Evolutionary conservation across 2,113 vertebrate genomes (phyloP).

Genomic region (Ploceus nigricollis): DNA sequence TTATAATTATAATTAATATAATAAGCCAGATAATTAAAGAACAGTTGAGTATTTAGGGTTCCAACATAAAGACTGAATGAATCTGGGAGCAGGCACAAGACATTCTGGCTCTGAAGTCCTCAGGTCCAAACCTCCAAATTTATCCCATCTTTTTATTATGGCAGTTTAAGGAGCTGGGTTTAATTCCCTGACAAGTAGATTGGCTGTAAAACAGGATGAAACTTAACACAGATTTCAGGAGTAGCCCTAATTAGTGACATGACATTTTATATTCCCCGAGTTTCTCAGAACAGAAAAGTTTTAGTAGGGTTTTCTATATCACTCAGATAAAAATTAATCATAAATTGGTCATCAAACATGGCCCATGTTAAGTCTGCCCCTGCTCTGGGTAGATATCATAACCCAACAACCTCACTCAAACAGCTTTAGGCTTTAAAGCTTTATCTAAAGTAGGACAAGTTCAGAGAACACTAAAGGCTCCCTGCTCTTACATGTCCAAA

Average conservation of each 20-base stretch:
- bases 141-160: background rate
- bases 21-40: background rate
- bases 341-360: background rate
- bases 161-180: background rate
- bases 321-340: background rate
- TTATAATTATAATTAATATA: no score
- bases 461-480: background rate
- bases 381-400: background rate
- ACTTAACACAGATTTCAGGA: background rate
- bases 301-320: background rate
- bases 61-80: background rate
- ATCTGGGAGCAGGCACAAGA: background rate
- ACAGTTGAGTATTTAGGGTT: background rate
- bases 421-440: background rate
- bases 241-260: background rate
- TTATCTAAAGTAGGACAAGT: background rate
- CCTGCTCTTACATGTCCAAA: background rate
- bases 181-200: background rate
- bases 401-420: background rate
- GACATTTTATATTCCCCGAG: background rate
- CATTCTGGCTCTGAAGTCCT: background rate
- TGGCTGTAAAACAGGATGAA: background rate
- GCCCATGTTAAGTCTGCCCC: background rate
- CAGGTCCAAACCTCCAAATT: background rate
- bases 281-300: background rate